Evolutionary conservation across 2,113 vertebrate genomes (phyloP).

Genomic region (Nanorana parkeri): DNA sequence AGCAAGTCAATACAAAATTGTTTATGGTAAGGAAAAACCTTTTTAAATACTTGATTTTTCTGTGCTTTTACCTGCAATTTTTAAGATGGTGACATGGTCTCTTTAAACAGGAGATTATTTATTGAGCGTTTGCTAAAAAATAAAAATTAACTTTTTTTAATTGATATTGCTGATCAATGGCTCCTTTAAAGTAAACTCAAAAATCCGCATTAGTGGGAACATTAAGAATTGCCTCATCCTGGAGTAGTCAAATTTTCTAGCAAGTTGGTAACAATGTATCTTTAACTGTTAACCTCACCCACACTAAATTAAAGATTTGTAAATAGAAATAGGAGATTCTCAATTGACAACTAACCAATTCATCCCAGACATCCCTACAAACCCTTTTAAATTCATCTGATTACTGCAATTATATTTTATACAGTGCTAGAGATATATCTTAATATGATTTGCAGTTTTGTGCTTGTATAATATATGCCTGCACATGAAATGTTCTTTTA

Average conservation of each 20-base stretch:
- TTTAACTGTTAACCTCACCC: neutral
- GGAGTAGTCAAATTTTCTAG: neutral
- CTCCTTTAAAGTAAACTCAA: too few species aligned
- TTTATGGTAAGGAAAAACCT: too few species aligned
- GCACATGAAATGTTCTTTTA: conserved; percentile 16
- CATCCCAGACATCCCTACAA: conserved; percentile 4
- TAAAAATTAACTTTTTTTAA: too few species aligned
- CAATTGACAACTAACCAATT: neutral
- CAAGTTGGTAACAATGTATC: neutral
- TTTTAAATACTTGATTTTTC: too few species aligned
- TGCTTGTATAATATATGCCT: neutral
- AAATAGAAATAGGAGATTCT: conserved; percentile 2
- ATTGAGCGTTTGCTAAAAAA: too few species aligned
- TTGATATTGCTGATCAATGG: too few species aligned
- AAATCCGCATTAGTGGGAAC: too few species aligned
- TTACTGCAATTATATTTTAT: conserved; percentile 39
- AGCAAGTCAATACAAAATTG: too few species aligned
- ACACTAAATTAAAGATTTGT: conserved; percentile 27
- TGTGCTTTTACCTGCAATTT: too few species aligned
- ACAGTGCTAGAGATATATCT: neutral
- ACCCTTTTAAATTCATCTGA: neutral
- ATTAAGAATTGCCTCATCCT: neutral
- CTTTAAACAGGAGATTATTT: too few species aligned
- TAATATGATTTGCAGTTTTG: conserved; percentile 41
- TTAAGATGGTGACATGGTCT: too few species aligned